Conservation (phyloP, 2,113 vertebrate species). For the Pterocles orientalis region DNA sequence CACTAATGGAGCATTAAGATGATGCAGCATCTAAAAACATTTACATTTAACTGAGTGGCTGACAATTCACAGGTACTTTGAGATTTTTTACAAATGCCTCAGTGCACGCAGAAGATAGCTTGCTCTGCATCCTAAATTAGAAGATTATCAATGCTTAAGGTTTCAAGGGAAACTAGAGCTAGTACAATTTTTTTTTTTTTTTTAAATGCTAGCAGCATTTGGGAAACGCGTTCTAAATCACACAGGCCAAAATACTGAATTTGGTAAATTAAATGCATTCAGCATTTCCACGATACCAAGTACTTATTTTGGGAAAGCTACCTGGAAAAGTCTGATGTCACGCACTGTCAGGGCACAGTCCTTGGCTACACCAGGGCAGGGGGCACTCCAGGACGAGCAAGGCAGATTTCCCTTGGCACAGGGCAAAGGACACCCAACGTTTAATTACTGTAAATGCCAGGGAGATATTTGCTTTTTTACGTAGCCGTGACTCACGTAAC, state of each 20-base stretch:
- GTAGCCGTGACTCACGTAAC: not conserved
- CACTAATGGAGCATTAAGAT: not conserved
- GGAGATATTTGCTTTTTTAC: not conserved
- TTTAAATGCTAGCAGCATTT: not conserved
- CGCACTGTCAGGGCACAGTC: accelerated
- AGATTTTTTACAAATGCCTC: not conserved
- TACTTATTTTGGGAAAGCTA: not conserved
- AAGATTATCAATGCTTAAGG: not conserved
- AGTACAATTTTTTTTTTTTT: not conserved
- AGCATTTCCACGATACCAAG: not conserved
- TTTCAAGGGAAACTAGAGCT: not conserved
- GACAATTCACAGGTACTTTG: not conserved
- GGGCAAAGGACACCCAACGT: accelerated
- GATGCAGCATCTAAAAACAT: not conserved
- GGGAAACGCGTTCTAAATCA: not conserved
- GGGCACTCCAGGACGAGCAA: not conserved
- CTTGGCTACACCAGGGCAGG: not conserved
- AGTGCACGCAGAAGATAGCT: not conserved
- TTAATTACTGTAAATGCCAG: not conserved
- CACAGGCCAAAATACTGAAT: not conserved
- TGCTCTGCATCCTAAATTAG: not conserved
- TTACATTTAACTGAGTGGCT: not conserved
- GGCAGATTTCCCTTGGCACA: not conserved
- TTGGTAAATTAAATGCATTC: not conserved
- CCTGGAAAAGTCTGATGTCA: not conserved